Percentiles rank a stretch among this genome's conserved stretches.
Conservation (phyloP, 2,888 invertebrate genomes). For the Chydorus sphaericus region DNA sequence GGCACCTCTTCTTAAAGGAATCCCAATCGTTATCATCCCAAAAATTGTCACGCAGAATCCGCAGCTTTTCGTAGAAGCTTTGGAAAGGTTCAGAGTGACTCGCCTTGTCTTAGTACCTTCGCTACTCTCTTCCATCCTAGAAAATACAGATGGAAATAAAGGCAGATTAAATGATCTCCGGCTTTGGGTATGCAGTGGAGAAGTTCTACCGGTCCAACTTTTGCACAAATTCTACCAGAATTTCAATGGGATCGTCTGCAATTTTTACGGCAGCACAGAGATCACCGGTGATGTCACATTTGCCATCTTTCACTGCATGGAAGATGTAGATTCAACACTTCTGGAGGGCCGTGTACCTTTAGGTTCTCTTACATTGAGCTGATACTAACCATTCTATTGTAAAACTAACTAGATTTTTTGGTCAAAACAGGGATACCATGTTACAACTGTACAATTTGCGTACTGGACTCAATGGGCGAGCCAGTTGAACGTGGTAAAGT, state of each 20-base stretch:
- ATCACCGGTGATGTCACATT: constrained; percentile 83
- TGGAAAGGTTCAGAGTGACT: constrained; percentile 58
- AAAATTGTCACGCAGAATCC: constrained; percentile 60
- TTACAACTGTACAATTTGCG: constrained; percentile 63
- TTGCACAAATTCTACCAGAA: constrained; percentile 59
- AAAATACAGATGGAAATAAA: constrained; percentile 19
- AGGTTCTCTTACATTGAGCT: constrained; percentile 35
- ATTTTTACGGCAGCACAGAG: constrained; percentile 84
- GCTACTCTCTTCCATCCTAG: constrained; percentile 35
- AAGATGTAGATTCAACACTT: constrained; percentile 29
- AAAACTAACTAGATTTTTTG: too few relatives aligned
- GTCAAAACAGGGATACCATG: constrained; percentile 64
- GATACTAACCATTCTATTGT: not conserved
- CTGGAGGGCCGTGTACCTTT: constrained; percentile 55
- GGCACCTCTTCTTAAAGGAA: constrained; percentile 63
- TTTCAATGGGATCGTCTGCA: constrained; percentile 52
- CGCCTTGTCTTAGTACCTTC: constrained; percentile 76
- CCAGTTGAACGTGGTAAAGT: constrained; percentile 55
- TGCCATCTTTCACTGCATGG: constrained; percentile 44
- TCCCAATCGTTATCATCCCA: constrained; percentile 55
- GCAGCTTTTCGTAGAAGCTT: constrained; percentile 48
- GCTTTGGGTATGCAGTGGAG: constrained; percentile 78
- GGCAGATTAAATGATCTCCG: constrained; percentile 40
- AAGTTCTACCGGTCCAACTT: constrained; percentile 52
- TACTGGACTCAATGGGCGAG: constrained; percentile 51